phyloP scores from a whole-genome alignment of 2,113 vertebrate genomes.

The Podocnemis expansa region DNA sequence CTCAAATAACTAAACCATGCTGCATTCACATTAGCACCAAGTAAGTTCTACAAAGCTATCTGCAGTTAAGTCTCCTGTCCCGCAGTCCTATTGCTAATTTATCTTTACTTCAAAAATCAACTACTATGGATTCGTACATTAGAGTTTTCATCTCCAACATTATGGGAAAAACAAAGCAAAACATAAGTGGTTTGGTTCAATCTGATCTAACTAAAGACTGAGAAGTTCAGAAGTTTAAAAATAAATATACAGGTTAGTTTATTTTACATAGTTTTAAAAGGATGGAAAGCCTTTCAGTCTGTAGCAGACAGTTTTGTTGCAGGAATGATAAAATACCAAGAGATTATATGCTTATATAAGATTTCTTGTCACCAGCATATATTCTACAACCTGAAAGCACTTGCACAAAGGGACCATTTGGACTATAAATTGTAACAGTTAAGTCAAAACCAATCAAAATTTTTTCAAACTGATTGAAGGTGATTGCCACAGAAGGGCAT shows the following conservation, averaged over 20 bases:
- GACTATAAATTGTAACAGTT: neutral
- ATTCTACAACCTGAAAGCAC: neutral
- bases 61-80: neutral
- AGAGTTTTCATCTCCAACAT: neutral
- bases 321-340: neutral
- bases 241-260: neutral
- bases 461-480: neutral
- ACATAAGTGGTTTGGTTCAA: neutral
- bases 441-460: neutral
- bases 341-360: neutral
- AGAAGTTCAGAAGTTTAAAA: neutral
- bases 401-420: neutral
- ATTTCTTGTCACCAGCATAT: neutral
- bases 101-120: neutral
- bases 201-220: neutral
- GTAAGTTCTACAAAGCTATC: neutral
- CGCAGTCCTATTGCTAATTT: neutral
- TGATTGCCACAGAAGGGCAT: neutral
- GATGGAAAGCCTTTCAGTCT: neutral
- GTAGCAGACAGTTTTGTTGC: neutral
- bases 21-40: neutral
- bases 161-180: neutral
- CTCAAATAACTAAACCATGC: neutral
- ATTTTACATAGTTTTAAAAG: neutral
- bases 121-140: neutral